Base-by-base conservation (phyloP, 2,797 vertebrate species). In the Tangara arthus region DNA sequence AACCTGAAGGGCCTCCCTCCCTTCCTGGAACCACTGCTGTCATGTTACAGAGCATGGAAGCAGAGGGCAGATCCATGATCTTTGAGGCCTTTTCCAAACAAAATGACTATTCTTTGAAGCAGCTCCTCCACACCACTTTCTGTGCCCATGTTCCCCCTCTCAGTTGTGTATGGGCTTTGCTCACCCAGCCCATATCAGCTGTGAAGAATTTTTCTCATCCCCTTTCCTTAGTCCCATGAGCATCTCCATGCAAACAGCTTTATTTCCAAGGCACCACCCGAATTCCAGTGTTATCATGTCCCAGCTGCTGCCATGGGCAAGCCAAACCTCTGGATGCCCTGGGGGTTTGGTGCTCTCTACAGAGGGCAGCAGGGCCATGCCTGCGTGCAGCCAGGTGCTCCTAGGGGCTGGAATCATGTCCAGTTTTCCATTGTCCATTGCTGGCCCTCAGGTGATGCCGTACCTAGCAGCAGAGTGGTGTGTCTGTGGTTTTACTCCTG, bases 371-470 rank as follows among this genome's bases (percentile, higher is more conserved):
- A 42, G 69, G 61, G 47, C 26, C 5, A 1, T 6, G 13, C 3
- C 2, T 32, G 46, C 39, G n/a, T 6, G 44, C 37, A 90, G 61
- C 41, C 78, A 44, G 61, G 27, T 37, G 4, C 34, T 60, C 44
- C 57, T 24, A 2, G 13, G 28, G 42, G 27, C 47, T 46, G 22
- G 39, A 55, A 61, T 16, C 42, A 16, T 6, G 24, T 23, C 12
- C 21, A 70, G 57, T 30, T 71, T n/a, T 22, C 39, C 32, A 1
- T 0, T 16, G 10, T 19, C 64, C 68, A 3, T 2, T 0, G 0
- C 53, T 39, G 64, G 59, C 61, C 44, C 77, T 50, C 6, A 4
- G 24, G 30, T 19, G 61, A 27, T 22, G 53, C 30, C 8, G 13
- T 3, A 17, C 11, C 23, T 18, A 12, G 42, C n/a, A 78, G 69